Evolutionary conservation across 2,113 vertebrate genomes (phyloP).

Genomic region (Ahaetulla prasina): DNA sequence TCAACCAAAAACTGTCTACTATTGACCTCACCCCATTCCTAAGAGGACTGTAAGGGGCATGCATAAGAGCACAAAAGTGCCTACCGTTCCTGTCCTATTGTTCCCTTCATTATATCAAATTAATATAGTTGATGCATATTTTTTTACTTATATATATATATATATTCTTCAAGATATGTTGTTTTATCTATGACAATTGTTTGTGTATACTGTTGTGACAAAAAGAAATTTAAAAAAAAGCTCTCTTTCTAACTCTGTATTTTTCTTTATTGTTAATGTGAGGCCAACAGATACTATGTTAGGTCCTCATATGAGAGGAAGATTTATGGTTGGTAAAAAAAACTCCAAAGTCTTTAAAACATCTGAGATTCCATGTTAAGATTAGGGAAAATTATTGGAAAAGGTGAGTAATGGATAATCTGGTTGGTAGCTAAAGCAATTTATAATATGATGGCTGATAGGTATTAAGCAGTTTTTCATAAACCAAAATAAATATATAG

Average conservation of each 20-base stretch:
- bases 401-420: not conserved
- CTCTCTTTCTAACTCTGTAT: not conserved
- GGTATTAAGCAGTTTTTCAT: not conserved
- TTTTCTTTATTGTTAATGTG: not conserved
- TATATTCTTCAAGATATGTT: too few relatives aligned
- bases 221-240: too few relatives aligned
- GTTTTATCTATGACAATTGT: too few relatives aligned
- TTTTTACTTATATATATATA: too few relatives aligned
- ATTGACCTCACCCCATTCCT: too few relatives aligned
- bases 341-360: not conserved
- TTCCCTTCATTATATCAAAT: too few relatives aligned
- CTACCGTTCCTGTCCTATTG: too few relatives aligned
- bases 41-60: too few relatives aligned
- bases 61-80: too few relatives aligned
- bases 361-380: not conserved
- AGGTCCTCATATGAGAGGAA: not conserved
- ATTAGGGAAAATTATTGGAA: not conserved
- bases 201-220: too few relatives aligned
- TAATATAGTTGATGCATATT: too few relatives aligned
- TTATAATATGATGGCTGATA: not conserved
- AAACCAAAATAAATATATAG: not conserved
- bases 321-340: not conserved
- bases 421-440: not conserved
- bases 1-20: too few relatives aligned
- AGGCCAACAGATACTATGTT: not conserved